Base-by-base conservation (phyloP, 2,797 vertebrate species). In the Phoxinus dragarum region DNA sequence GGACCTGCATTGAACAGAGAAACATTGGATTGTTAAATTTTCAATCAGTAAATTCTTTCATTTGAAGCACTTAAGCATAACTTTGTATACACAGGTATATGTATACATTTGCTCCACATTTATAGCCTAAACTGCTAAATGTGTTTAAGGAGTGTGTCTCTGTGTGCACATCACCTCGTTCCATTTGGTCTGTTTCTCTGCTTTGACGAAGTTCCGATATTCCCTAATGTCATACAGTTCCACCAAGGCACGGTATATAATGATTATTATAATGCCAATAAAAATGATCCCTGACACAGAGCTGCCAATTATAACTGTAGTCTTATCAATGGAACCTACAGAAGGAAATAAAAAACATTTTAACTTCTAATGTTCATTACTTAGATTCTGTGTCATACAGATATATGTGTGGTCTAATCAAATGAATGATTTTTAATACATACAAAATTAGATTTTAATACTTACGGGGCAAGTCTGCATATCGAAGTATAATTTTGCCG, bases 171-270 rank as follows among this genome's bases (percentile, higher is more conserved):
- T 36, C 27, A 96, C 96, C 91, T 94, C 90, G 3, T 94, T 93
- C 94, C 95, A 94, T 10, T 88, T 77, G 7, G 91, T 91, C 2
- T 88, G 83, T 69, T 90, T n/a, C 66, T 71, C 87, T 36, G 93
- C 93, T 64, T 90, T 93, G 74, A 94, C 10, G 54, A 95, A 96
- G 86, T 89, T 94, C 0, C 7, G 86, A 73, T 91, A 95, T 80
- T 96, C 95, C 2, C 91, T 88, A 1, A 92, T 91, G 82, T 96
- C 94, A 0, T 92, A 93, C 71, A 95, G 36, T 86, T 95, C 94
- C 83, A 95, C 80, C 0, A 93, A 82, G 8, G 90, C 40, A 23
- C 94, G 93, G 59, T 93, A 95, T 42, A 93, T 78, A 6, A 94
- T 34, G 54, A 95, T 93, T 17, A 95, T 2, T 6, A 87, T 59